Percentiles rank a stretch among this genome's conserved stretches.
Conservation (phyloP, 2,888 invertebrate species). For the Aphidoletes aphidimyza region DNA sequence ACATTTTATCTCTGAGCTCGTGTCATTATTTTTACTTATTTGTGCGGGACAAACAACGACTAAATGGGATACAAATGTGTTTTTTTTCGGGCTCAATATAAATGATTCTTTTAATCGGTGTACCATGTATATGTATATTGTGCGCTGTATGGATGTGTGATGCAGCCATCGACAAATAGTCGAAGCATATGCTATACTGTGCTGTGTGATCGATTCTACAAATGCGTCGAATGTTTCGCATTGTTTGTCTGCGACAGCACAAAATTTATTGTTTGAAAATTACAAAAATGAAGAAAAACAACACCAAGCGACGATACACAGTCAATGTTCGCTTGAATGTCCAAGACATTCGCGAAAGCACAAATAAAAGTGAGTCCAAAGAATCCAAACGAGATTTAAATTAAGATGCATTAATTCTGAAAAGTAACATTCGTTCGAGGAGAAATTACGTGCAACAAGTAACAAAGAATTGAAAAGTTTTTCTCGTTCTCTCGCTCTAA, state of each 20-base stretch:
- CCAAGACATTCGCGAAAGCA: neutral
- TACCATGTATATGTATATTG: too few species aligned
- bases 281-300: neutral
- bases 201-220: slow-evolving; percentile 6
- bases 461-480: slow-evolving; percentile 16
- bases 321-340: neutral
- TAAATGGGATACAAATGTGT: too few species aligned
- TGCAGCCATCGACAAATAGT: slow-evolving; percentile 31
- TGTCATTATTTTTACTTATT: slow-evolving; percentile 47
- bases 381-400: neutral
- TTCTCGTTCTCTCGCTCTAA: too few species aligned
- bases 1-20: slow-evolving; percentile 36
- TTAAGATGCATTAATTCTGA: slow-evolving; percentile 24
- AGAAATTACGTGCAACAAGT: slow-evolving; percentile 14
- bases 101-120: slow-evolving; percentile 37
- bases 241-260: slow-evolving; percentile 14
- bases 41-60: slow-evolving; percentile 18
- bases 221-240: slow-evolving; percentile 39
- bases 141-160: too few species aligned
- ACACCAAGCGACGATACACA: neutral
- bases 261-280: slow-evolving; percentile 30
- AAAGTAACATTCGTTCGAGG: neutral
- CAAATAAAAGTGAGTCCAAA: too few species aligned
- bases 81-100: neutral
- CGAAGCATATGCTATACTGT: slow-evolving; percentile 47